Base-by-base conservation (phyloP, 2,888 invertebrate species). In the Eulithis testata region DNA sequence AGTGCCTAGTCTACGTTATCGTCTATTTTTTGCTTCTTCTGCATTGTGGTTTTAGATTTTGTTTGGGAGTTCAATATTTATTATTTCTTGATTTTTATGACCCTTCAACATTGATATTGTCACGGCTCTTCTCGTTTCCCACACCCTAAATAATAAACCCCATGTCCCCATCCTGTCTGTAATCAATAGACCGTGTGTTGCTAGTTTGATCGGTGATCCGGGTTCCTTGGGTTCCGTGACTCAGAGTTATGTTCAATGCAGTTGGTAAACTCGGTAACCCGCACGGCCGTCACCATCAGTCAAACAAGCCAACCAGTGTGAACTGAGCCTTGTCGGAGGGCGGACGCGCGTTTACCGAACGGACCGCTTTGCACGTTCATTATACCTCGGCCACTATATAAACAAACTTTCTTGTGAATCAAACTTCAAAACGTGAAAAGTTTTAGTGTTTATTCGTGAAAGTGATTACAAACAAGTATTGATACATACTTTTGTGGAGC, bases 211-310 rank as follows among this genome's bases (percentile, higher is more conserved):
- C 82, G 77, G 79, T 85, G 80, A 86, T 87, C 84, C 87, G 88
- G 87, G 87, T 87, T 87, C 78, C 77, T 81, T 80, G 79, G 86
- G 88, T 88, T 85, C 86, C 84, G 85, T 89, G 89, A 88, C 84
- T 90, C 84, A 83, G 43, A 59, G 84, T 88, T 85, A 79, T 75
- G 81, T 86, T 83, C 80, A 81, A 81, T 82, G 83, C 82, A 84
- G 80, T 31, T 31, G 31, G 31, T 31, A 31, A 6, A 31, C 31
- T 85, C 81, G 81, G 80, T 81, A 79, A 83, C 84, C 76, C 82
- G 81, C 78, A 74, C 76, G 79, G 51, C 37, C 53, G 53, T 76
- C 75, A 81, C 78, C 82, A 81, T 78, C 79, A 80, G 73, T 76
- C 74, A 76, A 73, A 66, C 69, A 68, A 70, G 73, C 73, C 63